Base-by-base conservation (phyloP, 2,888 invertebrate species). In the Therioaphis trifolii region DNA sequence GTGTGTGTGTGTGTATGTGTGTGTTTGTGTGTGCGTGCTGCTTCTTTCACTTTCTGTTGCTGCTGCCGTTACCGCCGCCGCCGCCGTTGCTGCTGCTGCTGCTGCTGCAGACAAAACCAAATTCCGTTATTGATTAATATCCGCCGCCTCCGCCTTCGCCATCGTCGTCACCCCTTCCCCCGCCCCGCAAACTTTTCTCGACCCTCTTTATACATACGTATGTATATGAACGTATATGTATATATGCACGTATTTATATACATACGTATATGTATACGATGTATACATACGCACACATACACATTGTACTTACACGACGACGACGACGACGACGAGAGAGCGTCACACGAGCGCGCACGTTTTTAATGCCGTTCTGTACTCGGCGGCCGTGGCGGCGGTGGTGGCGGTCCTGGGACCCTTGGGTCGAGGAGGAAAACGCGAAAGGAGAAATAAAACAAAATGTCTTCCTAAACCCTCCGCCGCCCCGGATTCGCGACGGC, bases 41-140 rank as follows among this genome's bases (percentile, higher is more conserved):
- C 82, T 72, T 82, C 82, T 82, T 82, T 82, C 82, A 82, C 82
- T 82, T 82, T 82, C 82, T 74, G 63, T 74, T 72, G 69, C 63
- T 7, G 3, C 11, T 24, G 9, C n/a, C 12, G 29, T 27, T 35
- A 24, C 61, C 63, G 82, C 82, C 71, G 43, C 79, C 79, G 21
- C 35, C 68, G 43, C 27, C 71, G 12, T 24, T 74, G 63, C 66
- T 72, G 69, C 63, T 7, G 3, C 11, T 24, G 9, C n/a, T 11
- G 29, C 43, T 35, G 43, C 61, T 74, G 82, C 82, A 82, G 82
- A 82, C 82, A 82, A 82, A 82, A 82, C 82, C 82, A 82, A 82
- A 82, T 82, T 82, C 82, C 72, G 82, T 82, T 82, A 82, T 82
- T 82, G 82, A 82, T 82, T 82, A 82, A 82, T 82, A 82, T 82